Base-by-base conservation (phyloP, 2,888 invertebrate genomes). In the Cetonia aurata region DNA sequence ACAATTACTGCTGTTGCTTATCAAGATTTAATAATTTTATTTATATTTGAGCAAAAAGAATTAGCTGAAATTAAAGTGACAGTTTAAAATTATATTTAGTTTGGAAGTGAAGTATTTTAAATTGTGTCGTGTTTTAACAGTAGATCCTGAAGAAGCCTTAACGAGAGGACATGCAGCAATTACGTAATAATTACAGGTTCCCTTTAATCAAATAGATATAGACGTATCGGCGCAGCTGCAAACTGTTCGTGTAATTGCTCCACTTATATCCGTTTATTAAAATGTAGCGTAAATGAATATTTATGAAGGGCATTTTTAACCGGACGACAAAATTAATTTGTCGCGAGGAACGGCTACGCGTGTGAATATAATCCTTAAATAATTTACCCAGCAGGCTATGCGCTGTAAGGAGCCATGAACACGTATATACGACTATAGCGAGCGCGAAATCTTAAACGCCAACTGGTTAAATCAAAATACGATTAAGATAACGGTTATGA, bases 401-500 rank as follows among this genome's bases (percentile, higher is more conserved):
- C 25, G 10, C n/a, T 13, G 13, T 56, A 37, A 56, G 15, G 8
- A 25, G 25, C 25, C 17, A 13, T 56, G 9, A 56, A 13, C 33
- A n/a, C 55, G 3, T 12, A 12, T 25, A 33, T 25, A 53, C 31
- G 12, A 10, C 37, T 8, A 37, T 33, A 9, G 25, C 17, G 48
- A 31, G 31, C 48, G 60, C 48, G 31, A 60, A 60, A 60, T 56
- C 48, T 6, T 15, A 42, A 48, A 42, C 48, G n/a, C 4, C 25
- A 60, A 25, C 48, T 60, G 46, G 46, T 44, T 60, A 60, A 60
- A 60, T 31, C 46, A 60, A 60, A 60, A 25, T 60, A 31, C 60
- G 60, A 48, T 60, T 48, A 60, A 60, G 48, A 48, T 60, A 60
- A 60, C 60, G 60, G 60, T 60, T 60, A 60, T 48, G 46, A 60